These are phyloP conservation scores for Cinclus cinclus DNA, from an alignment of 2,113 vertebrate species.

Conservation along the genomic window DNA sequence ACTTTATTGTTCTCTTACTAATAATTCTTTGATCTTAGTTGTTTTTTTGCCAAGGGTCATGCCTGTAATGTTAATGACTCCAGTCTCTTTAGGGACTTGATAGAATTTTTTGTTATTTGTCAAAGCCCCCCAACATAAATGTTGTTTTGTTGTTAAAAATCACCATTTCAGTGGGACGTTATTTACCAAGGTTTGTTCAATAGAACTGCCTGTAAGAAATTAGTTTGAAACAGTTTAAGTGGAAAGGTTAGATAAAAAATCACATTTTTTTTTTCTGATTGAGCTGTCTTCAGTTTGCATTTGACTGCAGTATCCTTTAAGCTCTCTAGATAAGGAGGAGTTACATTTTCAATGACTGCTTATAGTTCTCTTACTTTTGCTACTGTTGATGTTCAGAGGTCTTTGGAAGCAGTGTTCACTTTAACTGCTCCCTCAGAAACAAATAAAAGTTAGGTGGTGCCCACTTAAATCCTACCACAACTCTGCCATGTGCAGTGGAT, in stretches of 20 bases:
- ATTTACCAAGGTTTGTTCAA: constrained; percentile 9
- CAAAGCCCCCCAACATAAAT: background rate
- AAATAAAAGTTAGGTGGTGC: background rate
- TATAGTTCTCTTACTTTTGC: background rate
- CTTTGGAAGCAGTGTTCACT: background rate
- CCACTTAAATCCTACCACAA: background rate
- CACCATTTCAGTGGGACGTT: background rate
- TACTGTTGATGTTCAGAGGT: background rate
- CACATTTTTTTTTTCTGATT: background rate
- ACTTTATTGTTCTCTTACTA: constrained; percentile 31
- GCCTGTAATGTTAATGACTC: background rate
- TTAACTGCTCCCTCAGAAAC: background rate
- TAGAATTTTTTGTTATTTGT: background rate
- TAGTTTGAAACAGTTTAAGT: background rate
- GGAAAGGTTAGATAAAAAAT: background rate
- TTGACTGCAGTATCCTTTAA: background rate
- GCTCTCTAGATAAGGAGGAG: background rate
- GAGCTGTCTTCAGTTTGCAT: background rate
- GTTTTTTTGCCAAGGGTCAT: background rate
- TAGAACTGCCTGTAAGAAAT: constrained; percentile 36
- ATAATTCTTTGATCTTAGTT: background rate
- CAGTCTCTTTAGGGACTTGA: background rate
- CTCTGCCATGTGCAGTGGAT: background rate
- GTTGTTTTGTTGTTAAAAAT: constrained; percentile 4
- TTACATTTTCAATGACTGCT: background rate